These are phyloP conservation scores for Drosophila meridiana DNA, from an alignment of 2,888 invertebrate genomes.

Conservation along the genomic window DNA sequence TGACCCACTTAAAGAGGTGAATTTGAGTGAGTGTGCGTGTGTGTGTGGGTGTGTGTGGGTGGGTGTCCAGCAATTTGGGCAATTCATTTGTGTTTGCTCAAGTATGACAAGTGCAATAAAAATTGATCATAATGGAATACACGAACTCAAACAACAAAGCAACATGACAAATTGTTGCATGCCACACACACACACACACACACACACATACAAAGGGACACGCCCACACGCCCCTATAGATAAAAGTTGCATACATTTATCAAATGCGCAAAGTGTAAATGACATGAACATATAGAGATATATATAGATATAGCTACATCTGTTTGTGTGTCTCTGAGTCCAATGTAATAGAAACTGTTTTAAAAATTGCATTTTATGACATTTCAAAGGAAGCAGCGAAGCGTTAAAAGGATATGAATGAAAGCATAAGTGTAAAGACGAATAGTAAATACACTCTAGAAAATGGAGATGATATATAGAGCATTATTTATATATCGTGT, in stretches of 20 bases:
- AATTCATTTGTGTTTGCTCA: slow-evolving; percentile 51
- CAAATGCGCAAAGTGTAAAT: slow-evolving; percentile 9
- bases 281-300: slow-evolving; percentile 38
- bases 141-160: slow-evolving; percentile 25
- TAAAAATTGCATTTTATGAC: slow-evolving; percentile 17
- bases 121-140: slow-evolving; percentile 33
- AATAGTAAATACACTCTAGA: background rate
- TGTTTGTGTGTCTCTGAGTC: background rate
- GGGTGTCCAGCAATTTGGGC: slow-evolving; percentile 52
- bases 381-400: slow-evolving; percentile 20
- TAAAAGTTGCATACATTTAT: slow-evolving; percentile 7
- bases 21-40: background rate
- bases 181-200: background rate
- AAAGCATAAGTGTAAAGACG: background rate
- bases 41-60: background rate
- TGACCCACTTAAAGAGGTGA: slow-evolving; percentile 48
- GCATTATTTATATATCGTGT: background rate
- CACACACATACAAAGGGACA: background rate
- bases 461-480: background rate
- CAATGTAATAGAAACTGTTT: slow-evolving; percentile 4
- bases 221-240: background rate
- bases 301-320: slow-evolving; percentile 23
- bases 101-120: slow-evolving; percentile 46
- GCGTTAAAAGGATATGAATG: background rate
- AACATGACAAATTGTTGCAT: slow-evolving; percentile 28